Conservation (phyloP, 2,888 invertebrate genomes). For the Candidula unifasciata region DNA sequence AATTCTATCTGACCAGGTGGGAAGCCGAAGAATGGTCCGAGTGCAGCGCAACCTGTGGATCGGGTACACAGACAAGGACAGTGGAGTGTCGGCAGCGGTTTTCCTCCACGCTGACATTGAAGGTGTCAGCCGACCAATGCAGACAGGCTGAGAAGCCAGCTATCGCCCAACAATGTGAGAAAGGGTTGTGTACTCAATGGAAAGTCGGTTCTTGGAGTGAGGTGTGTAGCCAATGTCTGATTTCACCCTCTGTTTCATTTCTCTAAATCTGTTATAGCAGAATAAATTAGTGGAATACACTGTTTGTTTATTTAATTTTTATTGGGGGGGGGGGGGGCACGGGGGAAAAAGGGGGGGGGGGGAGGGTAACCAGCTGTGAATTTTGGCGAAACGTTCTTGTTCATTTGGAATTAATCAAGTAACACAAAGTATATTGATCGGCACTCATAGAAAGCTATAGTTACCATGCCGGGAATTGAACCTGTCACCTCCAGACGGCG, state of each 20-base stretch:
- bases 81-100: conserved; percentile 85
- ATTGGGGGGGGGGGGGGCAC: too few relatives aligned
- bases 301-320: too few relatives aligned
- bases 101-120: conserved; percentile 80
- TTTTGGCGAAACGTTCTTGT: too few relatives aligned
- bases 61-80: conserved; percentile 85
- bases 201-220: conserved; percentile 81
- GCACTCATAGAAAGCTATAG: too few relatives aligned
- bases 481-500: too few relatives aligned
- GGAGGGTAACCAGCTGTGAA: too few relatives aligned
- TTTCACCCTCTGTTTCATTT: neutral
- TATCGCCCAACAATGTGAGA: conserved; percentile 67
- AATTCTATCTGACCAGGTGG: conserved; percentile 82
- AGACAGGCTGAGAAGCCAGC: conserved; percentile 79
- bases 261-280: neutral
- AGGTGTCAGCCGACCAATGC: conserved; percentile 83
- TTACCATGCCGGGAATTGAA: too few relatives aligned
- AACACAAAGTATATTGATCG: too few relatives aligned
- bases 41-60: conserved; percentile 88
- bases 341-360: too few relatives aligned
- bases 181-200: conserved; percentile 78
- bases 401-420: too few relatives aligned
- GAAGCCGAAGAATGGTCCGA: conserved; percentile 87
- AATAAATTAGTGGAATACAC: too few relatives aligned
- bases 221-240: conserved; percentile 73